A percentile compares a stretch with the other conserved stretches of the same genome.
Evolutionary conservation across 2,797 vertebrate species (phyloP).

Genomic region (Florisuga fusca): DNA sequence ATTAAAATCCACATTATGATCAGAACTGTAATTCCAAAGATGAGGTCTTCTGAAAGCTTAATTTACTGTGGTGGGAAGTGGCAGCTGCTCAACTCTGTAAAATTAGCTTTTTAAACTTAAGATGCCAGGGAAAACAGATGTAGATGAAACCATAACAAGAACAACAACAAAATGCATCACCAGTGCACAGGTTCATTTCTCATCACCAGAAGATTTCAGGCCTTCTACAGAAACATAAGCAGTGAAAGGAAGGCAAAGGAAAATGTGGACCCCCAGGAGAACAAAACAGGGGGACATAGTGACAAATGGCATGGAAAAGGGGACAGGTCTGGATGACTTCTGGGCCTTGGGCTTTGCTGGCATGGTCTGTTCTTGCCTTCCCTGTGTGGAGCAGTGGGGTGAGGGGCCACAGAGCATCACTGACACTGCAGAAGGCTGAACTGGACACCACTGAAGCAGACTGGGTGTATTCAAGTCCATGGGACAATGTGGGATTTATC

Average conservation of each 20-base stretch:
- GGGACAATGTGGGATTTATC: neutral
- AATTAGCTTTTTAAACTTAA: conserved; percentile 47
- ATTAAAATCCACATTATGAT: conserved; percentile 64
- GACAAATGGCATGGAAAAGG: neutral
- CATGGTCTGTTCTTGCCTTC: neutral
- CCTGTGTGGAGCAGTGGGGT: fast-evolving
- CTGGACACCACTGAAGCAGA: neutral
- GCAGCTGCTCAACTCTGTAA: conserved; percentile 61
- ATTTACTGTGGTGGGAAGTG: conserved; percentile 57
- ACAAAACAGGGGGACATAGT: neutral
- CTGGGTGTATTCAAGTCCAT: neutral
- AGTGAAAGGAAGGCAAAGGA: neutral
- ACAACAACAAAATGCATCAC: neutral
- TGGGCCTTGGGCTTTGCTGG: neutral
- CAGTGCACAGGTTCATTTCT: neutral
- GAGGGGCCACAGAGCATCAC: neutral
- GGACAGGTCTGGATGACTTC: fast-evolving
- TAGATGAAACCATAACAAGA: conserved; percentile 12
- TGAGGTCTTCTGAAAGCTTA: conserved; percentile 61
- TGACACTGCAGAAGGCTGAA: neutral
- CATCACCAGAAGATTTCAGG: neutral
- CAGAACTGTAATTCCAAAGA: conserved; percentile 66
- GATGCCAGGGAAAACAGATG: conserved; percentile 58
- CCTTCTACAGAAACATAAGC: neutral
- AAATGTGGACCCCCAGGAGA: neutral